Conservation (phyloP, 2,113 vertebrate genomes). For the Sclerurus mexicanus region DNA sequence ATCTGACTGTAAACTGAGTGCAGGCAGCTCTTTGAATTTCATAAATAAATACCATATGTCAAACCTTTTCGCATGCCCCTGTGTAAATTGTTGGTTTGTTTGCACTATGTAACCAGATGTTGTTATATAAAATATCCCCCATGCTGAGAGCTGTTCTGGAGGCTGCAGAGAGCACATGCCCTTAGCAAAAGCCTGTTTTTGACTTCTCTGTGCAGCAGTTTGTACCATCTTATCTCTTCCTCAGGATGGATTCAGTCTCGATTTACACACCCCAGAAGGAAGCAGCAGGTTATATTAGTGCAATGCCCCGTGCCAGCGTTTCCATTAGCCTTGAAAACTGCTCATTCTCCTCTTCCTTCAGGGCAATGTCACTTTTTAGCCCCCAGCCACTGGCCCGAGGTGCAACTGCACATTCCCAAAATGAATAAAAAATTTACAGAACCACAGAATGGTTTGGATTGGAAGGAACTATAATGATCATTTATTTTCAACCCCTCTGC, state of each 20-base stretch:
- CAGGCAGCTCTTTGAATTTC: slow-evolving; percentile 1
- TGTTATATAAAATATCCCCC: slow-evolving; percentile 8
- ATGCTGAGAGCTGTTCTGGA: background rate
- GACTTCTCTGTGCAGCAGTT: background rate
- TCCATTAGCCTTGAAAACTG: background rate
- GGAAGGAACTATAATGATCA: background rate
- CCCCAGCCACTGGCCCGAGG: background rate
- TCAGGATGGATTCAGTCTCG: background rate
- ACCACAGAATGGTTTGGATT: background rate
- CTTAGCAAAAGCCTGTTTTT: background rate
- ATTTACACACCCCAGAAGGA: background rate
- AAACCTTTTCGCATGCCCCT: background rate
- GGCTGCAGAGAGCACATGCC: background rate
- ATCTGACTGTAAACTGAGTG: background rate
- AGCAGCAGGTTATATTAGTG: background rate
- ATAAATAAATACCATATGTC: slow-evolving; percentile 10
- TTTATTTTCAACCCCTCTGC: background rate
- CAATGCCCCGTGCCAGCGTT: background rate
- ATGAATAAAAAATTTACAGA: background rate
- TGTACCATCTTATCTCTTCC: background rate
- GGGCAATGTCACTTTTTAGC: background rate
- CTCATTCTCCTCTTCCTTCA: background rate
- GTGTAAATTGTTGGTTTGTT: slow-evolving; percentile 29
- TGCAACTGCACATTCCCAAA: background rate
- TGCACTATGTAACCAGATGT: slow-evolving; percentile 26